A percentile compares a stretch with the other conserved stretches of the same genome.
Conservation (phyloP, 2,113 vertebrate species). For the Rostratula benghalensis region DNA sequence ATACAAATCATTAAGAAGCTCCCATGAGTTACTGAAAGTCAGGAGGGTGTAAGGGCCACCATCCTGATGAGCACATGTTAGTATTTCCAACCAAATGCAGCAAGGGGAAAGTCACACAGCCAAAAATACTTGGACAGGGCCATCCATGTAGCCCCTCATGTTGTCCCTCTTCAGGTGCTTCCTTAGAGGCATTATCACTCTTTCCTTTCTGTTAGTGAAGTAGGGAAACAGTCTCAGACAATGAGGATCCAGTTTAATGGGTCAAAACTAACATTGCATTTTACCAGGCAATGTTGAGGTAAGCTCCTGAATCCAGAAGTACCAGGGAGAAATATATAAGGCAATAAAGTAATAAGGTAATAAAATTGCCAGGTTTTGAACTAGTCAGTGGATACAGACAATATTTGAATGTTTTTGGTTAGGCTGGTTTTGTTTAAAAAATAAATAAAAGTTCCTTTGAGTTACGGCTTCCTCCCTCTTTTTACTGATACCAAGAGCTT, state of each 20-base stretch:
- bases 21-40: neutral
- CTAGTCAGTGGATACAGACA: neutral
- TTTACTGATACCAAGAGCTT: neutral
- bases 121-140: neutral
- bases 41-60: neutral
- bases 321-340: neutral
- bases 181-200: too few relatives aligned
- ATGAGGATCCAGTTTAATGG: neutral
- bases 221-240: neutral
- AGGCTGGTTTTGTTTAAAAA: neutral
- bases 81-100: neutral
- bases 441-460: neutral
- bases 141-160: accelerated
- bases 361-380: neutral
- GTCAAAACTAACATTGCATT: neutral
- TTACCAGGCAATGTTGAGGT: neutral
- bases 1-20: neutral
- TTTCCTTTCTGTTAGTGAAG: neutral
- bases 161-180: neutral
- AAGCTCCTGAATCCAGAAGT: neutral
- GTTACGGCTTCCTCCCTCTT: neutral
- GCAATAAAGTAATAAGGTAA: neutral
- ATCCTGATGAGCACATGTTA: accelerated
- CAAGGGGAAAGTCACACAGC: neutral
- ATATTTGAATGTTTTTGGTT: neutral